Conservation (phyloP, 2,888 invertebrate species). For the Papilio demoleus region DNA sequence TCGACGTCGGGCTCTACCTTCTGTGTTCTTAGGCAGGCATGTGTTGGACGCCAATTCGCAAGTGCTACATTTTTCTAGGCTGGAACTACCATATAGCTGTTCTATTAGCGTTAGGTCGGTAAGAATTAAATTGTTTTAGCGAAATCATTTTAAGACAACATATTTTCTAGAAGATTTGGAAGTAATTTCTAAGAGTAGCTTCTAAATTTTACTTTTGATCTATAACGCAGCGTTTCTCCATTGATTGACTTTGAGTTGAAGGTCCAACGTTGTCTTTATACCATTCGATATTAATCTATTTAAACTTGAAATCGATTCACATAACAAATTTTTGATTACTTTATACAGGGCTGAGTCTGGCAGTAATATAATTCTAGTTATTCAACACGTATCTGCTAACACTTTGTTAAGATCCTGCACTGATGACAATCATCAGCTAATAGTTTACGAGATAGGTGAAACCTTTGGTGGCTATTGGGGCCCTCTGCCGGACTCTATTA, state of each 20-base stretch:
- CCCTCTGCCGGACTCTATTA: constrained; percentile 57
- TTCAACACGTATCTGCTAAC: constrained; percentile 54
- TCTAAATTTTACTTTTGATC: too few species aligned
- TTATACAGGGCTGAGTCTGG: constrained; percentile 67
- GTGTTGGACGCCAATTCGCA: constrained; percentile 65
- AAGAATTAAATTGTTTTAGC: too few species aligned
- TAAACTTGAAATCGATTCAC: too few species aligned
- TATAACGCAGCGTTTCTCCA: too few species aligned
- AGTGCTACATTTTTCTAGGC: constrained; percentile 65
- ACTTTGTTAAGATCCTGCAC: constrained; percentile 54
- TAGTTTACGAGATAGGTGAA: constrained; percentile 70
- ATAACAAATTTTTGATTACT: neutral
- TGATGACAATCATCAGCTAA: constrained; percentile 56
- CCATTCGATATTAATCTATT: neutral
- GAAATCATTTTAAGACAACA: too few species aligned
- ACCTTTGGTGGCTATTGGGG: constrained; percentile 78
- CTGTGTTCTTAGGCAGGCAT: constrained; percentile 68
- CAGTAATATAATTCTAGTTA: constrained; percentile 68
- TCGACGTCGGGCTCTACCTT: constrained; percentile 66
- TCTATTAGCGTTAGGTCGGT: constrained; percentile 68
- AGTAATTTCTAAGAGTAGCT: neutral
- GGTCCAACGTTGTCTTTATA: neutral
- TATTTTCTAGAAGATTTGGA: neutral
- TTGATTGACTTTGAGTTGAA: neutral
- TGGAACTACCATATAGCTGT: constrained; percentile 72